phyloP scores from a whole-genome alignment of 2,113 vertebrate genomes.

The Microcebus ravelobensis region DNA sequence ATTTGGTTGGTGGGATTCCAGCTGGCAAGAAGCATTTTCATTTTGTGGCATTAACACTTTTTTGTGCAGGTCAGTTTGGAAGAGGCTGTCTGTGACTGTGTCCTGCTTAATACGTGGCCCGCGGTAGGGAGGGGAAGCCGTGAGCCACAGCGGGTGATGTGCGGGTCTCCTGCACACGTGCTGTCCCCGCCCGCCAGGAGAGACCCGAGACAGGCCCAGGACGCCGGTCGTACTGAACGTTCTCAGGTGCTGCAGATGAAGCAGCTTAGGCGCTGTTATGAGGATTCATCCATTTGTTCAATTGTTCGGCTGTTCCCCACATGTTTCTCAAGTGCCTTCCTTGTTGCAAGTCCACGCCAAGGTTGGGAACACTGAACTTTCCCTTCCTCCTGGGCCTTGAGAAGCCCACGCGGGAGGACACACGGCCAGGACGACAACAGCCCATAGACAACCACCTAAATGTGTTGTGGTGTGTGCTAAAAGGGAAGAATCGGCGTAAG shows the following conservation, averaged over 20 bases:
- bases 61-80: neutral
- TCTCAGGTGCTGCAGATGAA: rapidly evolving
- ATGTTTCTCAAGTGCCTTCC: rapidly evolving
- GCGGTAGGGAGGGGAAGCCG: neutral
- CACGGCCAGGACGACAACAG: rapidly evolving
- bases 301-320: rapidly evolving
- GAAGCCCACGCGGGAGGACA: rapidly evolving
- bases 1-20: slow-evolving; percentile 23
- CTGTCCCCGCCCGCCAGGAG: rapidly evolving
- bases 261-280: rapidly evolving
- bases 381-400: neutral
- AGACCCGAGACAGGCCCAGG: neutral
- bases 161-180: rapidly evolving
- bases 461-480: neutral
- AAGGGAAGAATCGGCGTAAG: neutral
- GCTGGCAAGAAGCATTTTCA: slow-evolving; percentile 25
- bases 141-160: rapidly evolving
- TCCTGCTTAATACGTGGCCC: neutral
- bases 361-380: rapidly evolving
- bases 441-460: rapidly evolving
- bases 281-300: neutral
- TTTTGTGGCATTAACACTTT: neutral
- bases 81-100: neutral
- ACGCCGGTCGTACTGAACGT: rapidly evolving
- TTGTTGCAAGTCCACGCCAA: rapidly evolving